Base-by-base conservation (phyloP, 2,797 vertebrate species). In the Darevskia mixta region DNA sequence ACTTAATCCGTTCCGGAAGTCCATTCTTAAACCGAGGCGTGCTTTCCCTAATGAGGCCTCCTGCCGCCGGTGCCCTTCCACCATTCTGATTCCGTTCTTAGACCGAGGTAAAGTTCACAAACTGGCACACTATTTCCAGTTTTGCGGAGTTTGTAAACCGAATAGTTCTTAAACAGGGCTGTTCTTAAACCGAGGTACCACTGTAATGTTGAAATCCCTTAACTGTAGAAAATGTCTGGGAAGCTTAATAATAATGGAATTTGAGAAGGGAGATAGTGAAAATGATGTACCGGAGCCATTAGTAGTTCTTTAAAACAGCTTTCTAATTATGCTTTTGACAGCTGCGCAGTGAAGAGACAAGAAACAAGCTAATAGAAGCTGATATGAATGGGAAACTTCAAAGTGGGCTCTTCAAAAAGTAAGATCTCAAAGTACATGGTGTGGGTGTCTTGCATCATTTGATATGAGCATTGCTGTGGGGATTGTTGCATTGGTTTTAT, bases 311-410 rank as follows among this genome's bases (percentile, higher is more conserved):
- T 38, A 90, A 29, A 5, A 78, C 78, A 49, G 80, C 4, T 88
- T 75, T 88, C 67, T 85, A 61, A 10, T 66, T 90, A 43, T 91
- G 3, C 86, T 93, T 75, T 79, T 32, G 17, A 45, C 90, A 97
- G 97, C 92, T 97, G 89, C 93, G 96, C 86, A 97, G 96, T 92
- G 97, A 97, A 85, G 97, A 97, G 94, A 96, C 94, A 0, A 95
- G 94, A 90, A 95, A 96, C 83, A 96, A 97, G 85, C 94, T 97
- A 41, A 96, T 97, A 71, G 97, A 97, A 90, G 95, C 96, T 3
- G 96, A 96, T 89, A 93, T 97, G 91, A 96, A 96, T 5, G 95
- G 95, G 87, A 96, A 95, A 82, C 89, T 97, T 90, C 96, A 93
- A 43, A 91, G 95, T 15, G 90, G 96, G 86, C 90, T 95, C 91